phyloP scores from a whole-genome alignment of 2,797 vertebrate species.

The Pithecia hirsuta region DNA sequence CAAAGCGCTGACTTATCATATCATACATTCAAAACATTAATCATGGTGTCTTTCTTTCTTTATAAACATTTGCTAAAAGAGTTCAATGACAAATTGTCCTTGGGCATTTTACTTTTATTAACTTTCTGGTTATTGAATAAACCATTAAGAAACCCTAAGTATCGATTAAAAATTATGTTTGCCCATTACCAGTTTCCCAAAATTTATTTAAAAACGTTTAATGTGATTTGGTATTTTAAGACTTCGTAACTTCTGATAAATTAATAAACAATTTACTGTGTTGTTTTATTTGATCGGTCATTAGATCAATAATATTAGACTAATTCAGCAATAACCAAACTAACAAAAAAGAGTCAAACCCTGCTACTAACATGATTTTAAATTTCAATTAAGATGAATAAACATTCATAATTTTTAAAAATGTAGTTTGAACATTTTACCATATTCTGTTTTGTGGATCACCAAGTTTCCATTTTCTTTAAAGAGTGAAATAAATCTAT shows the following conservation, averaged over 20 bases:
- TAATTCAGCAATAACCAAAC: background rate
- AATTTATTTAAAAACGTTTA: background rate
- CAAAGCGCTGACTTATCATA: background rate
- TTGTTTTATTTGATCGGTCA: background rate
- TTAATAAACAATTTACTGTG: background rate
- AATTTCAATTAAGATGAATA: background rate
- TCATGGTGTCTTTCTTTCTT: background rate
- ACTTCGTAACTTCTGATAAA: background rate
- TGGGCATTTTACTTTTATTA: background rate
- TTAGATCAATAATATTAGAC: background rate
- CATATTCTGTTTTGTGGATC: background rate
- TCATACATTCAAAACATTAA: background rate
- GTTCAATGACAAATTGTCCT: background rate
- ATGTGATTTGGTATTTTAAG: background rate
- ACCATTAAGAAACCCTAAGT: background rate
- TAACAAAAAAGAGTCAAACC: background rate
- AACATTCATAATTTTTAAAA: background rate
- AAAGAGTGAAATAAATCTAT: background rate
- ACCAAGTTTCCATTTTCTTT: constrained; percentile 6
- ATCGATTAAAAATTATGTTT: background rate
- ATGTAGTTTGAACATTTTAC: background rate
- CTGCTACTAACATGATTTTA: background rate
- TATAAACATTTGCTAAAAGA: constrained; percentile 11
- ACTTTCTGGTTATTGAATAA: background rate
- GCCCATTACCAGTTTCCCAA: background rate